Evolutionary conservation across 2,888 invertebrate species (phyloP).

Genomic region (Drosophila pegasa): DNA sequence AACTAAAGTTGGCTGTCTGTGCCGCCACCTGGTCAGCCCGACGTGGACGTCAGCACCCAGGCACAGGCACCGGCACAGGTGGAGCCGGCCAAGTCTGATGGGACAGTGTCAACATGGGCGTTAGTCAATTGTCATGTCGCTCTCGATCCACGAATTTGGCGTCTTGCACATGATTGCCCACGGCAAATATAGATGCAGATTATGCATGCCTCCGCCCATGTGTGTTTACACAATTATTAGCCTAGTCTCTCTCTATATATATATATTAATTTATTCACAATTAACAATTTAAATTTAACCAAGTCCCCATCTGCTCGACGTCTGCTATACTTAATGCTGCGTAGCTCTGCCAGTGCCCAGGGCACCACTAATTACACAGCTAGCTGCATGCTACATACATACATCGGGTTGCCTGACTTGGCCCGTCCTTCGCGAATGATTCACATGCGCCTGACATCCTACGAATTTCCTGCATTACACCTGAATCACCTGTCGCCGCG

Average conservation of each 20-base stretch:
- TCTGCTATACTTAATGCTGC: no score
- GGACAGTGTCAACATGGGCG: slow-evolving; percentile 28
- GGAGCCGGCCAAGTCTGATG: not conserved
- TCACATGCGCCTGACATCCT: no score
- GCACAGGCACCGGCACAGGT: not conserved
- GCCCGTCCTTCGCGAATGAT: no score
- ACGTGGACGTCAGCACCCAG: not conserved
- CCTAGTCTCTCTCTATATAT: not conserved
- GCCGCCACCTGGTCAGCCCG: slow-evolving; percentile 11
- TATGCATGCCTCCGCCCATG: not conserved
- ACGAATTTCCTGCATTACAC: no score
- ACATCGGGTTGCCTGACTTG: no score
- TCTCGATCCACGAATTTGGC: not conserved
- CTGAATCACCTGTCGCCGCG: no score
- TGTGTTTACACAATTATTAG: slow-evolving; percentile 1
- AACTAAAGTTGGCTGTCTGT: slow-evolving; percentile 38
- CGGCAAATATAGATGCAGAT: not conserved
- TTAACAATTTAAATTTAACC: not conserved
- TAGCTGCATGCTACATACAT: no score
- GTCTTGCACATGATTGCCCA: not conserved
- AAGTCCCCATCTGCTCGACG: not conserved
- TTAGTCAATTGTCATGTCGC: slow-evolving; percentile 41
- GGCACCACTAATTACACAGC: no score
- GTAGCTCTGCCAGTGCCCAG: no score
- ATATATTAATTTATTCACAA: slow-evolving; percentile 1